Percentiles rank a stretch among this genome's conserved stretches.
These are phyloP conservation scores for Cantharis flavilabris DNA, from an alignment of 2,888 invertebrate genomes.

Conservation along the genomic window DNA sequence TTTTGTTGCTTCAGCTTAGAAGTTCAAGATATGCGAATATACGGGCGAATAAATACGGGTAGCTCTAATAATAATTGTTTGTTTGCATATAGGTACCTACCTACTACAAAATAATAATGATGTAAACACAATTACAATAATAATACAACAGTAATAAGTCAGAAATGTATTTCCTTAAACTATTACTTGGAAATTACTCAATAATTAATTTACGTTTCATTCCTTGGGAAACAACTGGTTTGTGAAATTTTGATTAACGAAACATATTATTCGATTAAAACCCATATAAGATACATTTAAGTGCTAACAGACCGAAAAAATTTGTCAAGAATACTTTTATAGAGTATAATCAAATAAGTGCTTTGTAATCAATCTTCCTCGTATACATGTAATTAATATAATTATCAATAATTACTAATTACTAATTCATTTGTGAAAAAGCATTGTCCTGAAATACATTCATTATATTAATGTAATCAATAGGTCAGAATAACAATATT, in stretches of 20 bases:
- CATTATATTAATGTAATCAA: not conserved
- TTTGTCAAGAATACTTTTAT: not conserved
- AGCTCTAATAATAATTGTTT: conserved; percentile 21
- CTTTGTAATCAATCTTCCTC: not conserved
- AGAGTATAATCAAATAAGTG: not conserved
- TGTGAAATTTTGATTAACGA: not conserved
- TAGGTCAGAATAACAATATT: not conserved
- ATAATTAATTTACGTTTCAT: not conserved
- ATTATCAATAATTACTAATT: conserved; percentile 2
- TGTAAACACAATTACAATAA: conserved; percentile 3
- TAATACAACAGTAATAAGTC: not conserved
- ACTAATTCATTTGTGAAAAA: conserved; percentile 1
- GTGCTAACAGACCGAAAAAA: not conserved
- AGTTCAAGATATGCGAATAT: not conserved
- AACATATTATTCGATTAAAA: not conserved
- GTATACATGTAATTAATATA: not conserved
- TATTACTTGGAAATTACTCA: not conserved
- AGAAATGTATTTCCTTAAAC: not conserved
- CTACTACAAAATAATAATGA: not conserved
- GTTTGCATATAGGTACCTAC: not conserved
- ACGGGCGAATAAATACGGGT: conserved; percentile 28
- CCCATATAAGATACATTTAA: not conserved
- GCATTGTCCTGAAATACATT: not conserved
- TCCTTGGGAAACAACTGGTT: not conserved
- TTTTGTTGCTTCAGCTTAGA: not conserved